These are phyloP conservation scores for Spheniscus humboldti DNA, from an alignment of 2,797 vertebrate species.

Conservation along the genomic window DNA sequence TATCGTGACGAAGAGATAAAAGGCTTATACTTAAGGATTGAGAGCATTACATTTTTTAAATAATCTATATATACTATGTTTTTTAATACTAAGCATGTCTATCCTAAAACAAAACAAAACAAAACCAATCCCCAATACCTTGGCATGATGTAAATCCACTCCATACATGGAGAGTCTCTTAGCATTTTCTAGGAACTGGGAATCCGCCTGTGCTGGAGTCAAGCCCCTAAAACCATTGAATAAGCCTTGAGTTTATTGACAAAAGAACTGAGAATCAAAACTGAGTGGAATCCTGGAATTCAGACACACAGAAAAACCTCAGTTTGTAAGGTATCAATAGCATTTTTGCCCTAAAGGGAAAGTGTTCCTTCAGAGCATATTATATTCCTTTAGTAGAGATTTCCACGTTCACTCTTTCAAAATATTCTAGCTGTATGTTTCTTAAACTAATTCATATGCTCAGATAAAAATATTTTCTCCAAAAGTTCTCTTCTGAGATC, in stretches of 20 bases:
- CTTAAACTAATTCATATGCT: background rate
- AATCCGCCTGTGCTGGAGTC: conserved; percentile 93
- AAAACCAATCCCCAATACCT: conserved; percentile 76
- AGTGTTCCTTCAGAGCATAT: background rate
- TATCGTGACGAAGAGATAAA: background rate
- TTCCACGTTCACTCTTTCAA: background rate
- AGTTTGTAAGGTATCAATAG: background rate
- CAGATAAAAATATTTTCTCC: background rate
- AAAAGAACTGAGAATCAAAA: background rate
- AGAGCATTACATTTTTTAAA: background rate
- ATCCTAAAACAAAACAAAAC: background rate
- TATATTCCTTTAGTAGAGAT: background rate
- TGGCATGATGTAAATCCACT: conserved; percentile 95
- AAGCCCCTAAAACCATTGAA: conserved; percentile 82
- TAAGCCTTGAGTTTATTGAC: conserved; percentile 9
- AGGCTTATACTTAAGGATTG: background rate
- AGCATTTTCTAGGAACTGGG: conserved; percentile 95
- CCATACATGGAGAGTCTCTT: conserved; percentile 99
- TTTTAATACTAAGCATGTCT: background rate
- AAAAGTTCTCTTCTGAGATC: background rate
- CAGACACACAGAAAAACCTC: background rate
- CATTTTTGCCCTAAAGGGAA: background rate
- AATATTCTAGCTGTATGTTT: background rate
- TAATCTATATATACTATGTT: background rate
- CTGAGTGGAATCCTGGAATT: background rate